Evolutionary conservation across 2,797 vertebrate species (phyloP).

Genomic region (Cyclopterus lumpus): DNA sequence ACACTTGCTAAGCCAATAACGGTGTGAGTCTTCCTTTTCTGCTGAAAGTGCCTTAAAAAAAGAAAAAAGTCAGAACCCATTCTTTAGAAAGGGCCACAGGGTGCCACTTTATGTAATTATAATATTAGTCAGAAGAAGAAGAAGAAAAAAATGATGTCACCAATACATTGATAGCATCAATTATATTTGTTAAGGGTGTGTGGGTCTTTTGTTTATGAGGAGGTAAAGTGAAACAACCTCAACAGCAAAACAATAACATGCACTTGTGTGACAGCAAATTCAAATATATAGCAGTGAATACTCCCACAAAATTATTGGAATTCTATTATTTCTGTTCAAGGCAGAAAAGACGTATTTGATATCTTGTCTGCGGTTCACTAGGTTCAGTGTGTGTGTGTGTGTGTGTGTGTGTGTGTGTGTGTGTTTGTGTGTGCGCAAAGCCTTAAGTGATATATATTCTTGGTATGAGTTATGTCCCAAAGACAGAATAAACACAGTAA

Average conservation of each 20-base stretch:
- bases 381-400: conserved; percentile 34
- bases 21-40: conserved; percentile 12
- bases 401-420: not conserved
- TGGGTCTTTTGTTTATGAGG: conserved; percentile 37
- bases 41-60: conserved; percentile 38
- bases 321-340: conserved; percentile 36
- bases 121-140: conserved; percentile 50
- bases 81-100: conserved; percentile 49
- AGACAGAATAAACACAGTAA: conserved; percentile 64
- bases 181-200: conserved; percentile 34
- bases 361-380: conserved; percentile 52
- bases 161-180: conserved; percentile 42
- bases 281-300: conserved; percentile 50
- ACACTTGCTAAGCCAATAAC: conserved; percentile 64
- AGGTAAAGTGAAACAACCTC: conserved; percentile 43
- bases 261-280: conserved; percentile 58
- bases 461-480: conserved; percentile 50
- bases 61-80: conserved; percentile 3
- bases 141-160: conserved; percentile 47
- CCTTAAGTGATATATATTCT: conserved; percentile 66
- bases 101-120: conserved; percentile 48
- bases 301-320: conserved; percentile 50
- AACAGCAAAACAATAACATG: conserved; percentile 36
- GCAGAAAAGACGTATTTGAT: conserved; percentile 38
- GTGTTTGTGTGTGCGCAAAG: conserved; percentile 24